Base-by-base conservation (phyloP, 2,797 vertebrate species). In the Hephaestus fuliginosus region DNA sequence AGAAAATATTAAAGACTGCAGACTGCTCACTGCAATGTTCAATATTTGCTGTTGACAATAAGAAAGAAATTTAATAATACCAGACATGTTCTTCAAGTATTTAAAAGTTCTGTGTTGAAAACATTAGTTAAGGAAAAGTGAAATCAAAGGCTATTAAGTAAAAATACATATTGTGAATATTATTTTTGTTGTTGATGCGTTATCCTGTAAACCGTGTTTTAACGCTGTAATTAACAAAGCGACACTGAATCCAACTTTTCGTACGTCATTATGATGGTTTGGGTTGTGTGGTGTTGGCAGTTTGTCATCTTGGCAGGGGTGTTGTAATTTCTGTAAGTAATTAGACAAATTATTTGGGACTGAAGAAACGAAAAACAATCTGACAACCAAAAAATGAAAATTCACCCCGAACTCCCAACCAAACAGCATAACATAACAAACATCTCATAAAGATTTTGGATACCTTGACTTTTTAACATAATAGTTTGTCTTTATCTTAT, bases 381-480 rank as follows among this genome's bases (percentile, higher is more conserved):
- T 12, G 11, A 60, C 14, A 56, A 56, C 53, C 17, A 17, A 43
- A 39, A 60, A 9, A 46, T 46, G 0, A 13, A 12, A 44, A 44
- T 15, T 17, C 44, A 11, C 61, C 14, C 9, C 22, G 3, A 30
- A 64, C 44, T 46, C 15, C 15, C 4, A 63, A 12, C 0, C 22
- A 0, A 44, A 63, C 41, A 28, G 39, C 44, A 28, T 4, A 46
- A 63, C 11, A 46, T 14, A 18, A 46, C 46, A 46, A 18, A 46
- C 15, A 18, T 28, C 0, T 25, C 25, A 48, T 48, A 3, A 18
- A 12, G 0, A 5, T 18, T 48, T 64, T 39, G 7, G 1, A 39
- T 39, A 1, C 46, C 46, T 48, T 1, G 5, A 5, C 14, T 48
- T 48, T 48, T 48, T 5, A 17, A 48, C 44, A 36, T 36, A 36